These are phyloP conservation scores for Zygothrica quintamaculata DNA, from an alignment of 2,888 invertebrate genomes.

Conservation along the genomic window DNA sequence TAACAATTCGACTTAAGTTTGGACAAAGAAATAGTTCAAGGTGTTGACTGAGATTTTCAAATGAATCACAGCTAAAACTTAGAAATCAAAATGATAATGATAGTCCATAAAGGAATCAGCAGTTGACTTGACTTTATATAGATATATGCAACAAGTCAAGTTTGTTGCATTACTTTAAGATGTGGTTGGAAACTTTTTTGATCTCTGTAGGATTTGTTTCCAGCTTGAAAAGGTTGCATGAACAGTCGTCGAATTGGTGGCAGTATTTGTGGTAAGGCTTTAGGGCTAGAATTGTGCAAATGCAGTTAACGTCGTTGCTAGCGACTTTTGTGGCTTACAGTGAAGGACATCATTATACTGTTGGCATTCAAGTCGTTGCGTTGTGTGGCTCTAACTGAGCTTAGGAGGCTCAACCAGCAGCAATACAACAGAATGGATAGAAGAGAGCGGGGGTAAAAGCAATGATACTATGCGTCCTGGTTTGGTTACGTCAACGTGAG, in stretches of 20 bases:
- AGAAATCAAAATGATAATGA: no score
- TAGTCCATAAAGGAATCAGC: no score
- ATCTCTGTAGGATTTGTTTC: constrained; percentile 1
- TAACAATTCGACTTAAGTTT: no score
- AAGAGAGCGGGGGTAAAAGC: no score
- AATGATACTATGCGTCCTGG: background rate
- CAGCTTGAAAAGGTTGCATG: constrained; percentile 38
- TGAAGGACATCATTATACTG: constrained; percentile 61
- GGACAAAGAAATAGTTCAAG: no score
- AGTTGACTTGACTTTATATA: no score
- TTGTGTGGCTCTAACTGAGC: constrained; percentile 18
- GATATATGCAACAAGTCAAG: no score
- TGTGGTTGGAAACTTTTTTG: no score
- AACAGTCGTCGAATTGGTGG: constrained; percentile 7
- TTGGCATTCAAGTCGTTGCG: constrained; percentile 45
- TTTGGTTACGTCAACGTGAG: constrained; percentile 18
- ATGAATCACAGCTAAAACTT: no score
- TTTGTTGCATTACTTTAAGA: no score
- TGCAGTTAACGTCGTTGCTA: constrained; percentile 28
- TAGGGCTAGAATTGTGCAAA: background rate
- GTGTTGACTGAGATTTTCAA: no score
- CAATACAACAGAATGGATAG: background rate
- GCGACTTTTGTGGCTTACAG: constrained; percentile 37
- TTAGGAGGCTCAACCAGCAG: constrained; percentile 12
- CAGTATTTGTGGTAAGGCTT: constrained; percentile 1